Conservation (phyloP, 1,140 invertebrate genomes). For the Asobara japonica region DNA sequence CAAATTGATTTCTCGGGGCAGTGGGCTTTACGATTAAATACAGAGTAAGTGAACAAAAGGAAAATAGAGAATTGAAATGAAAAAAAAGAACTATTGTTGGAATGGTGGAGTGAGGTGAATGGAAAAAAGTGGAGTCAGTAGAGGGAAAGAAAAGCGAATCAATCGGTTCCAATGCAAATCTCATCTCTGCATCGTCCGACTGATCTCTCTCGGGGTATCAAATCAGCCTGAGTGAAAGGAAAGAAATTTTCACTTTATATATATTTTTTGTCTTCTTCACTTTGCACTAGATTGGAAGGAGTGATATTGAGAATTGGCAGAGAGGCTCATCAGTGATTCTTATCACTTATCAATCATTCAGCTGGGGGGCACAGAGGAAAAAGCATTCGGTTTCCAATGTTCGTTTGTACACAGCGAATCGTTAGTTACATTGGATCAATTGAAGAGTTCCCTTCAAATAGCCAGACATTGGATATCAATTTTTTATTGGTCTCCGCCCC, state of each 20-base stretch:
- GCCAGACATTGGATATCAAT: no score
- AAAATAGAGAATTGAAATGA: background rate
- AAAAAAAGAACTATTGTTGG: background rate
- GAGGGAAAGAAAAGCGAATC: constrained; percentile 13
- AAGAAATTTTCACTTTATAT: constrained; percentile 1
- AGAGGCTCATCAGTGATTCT: background rate
- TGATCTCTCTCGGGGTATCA: constrained; percentile 13
- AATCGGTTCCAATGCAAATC: constrained; percentile 11
- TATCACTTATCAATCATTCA: background rate
- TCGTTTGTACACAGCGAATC: no score
- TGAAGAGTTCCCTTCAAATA: no score
- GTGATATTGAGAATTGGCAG: background rate
- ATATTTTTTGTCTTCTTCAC: background rate
- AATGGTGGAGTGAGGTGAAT: background rate
- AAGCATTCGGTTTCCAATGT: no score
- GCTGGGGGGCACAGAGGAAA: no score
- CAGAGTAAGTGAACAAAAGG: background rate
- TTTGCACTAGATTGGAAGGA: background rate
- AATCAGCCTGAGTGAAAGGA: constrained; percentile 13
- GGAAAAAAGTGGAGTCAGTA: background rate
- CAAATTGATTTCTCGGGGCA: background rate
- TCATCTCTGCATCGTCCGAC: constrained; percentile 5
- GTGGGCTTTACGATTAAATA: background rate
- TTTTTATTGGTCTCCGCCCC: no score
- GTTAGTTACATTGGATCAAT: no score